Conservation (phyloP, 1,140 invertebrate genomes). For the Polypedilum pembai region DNA sequence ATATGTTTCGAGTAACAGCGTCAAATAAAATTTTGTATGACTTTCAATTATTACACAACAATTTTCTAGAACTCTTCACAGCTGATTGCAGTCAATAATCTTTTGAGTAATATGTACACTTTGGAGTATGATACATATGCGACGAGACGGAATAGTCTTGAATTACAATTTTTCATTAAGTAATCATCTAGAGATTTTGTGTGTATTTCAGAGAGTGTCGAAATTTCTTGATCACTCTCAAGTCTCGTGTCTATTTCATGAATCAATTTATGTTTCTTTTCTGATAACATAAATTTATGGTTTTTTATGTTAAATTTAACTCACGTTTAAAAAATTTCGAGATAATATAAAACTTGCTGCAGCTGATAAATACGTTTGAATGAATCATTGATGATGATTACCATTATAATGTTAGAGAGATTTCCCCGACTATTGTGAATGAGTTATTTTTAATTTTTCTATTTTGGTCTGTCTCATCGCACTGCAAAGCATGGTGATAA, state of each 20-base stretch:
- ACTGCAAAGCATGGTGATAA: not conserved
- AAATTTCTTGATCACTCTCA: not conserved
- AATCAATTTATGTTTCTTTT: not conserved
- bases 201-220: not conserved
- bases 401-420: not conserved
- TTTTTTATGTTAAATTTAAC: no score
- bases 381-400: no score
- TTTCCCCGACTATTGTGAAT: not conserved
- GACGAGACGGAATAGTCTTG: no score
- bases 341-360: not conserved
- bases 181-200: not conserved
- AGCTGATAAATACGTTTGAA: no score
- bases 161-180: no score
- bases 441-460: not conserved
- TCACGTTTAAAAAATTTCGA: no score
- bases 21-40: no score
- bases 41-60: no score
- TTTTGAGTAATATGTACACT: no score
- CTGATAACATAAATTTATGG: not conserved
- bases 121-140: no score
- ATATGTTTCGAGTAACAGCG: not conserved
- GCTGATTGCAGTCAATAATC: no score
- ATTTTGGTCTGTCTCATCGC: not conserved
- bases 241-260: not conserved
- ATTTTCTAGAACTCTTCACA: no score